Conservation (phyloP, 2,797 vertebrate genomes). For the Petrocephalus sullivani region DNA sequence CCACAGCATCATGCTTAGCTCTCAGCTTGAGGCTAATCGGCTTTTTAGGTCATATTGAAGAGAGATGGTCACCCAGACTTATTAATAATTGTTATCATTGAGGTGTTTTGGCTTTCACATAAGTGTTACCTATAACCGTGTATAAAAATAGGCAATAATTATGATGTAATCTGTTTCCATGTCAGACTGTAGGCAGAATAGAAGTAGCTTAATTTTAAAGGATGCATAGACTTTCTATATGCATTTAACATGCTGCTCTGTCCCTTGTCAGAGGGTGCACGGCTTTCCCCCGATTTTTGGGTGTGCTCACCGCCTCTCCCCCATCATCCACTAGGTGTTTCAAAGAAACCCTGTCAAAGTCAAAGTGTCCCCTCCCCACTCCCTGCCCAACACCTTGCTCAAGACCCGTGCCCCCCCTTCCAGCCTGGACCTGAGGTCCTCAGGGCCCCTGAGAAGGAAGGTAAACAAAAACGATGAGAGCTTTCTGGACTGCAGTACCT, state of each 20-base stretch:
- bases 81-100: not conserved
- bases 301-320: slow-evolving; percentile 29
- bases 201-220: not conserved
- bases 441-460: slow-evolving; percentile 70
- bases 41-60: not conserved
- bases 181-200: not conserved
- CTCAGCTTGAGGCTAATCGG: not conserved
- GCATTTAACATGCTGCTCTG: not conserved
- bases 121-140: not conserved
- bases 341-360: slow-evolving; percentile 53
- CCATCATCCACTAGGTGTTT: slow-evolving; percentile 54
- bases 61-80: not conserved
- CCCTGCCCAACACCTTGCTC: slow-evolving; percentile 36
- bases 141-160: not conserved
- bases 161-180: not conserved
- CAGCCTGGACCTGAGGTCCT: slow-evolving; percentile 38
- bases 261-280: not conserved
- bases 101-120: not conserved
- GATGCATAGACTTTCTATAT: not conserved
- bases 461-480: slow-evolving; percentile 59
- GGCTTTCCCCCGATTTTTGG: not conserved
- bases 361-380: slow-evolving; percentile 43
- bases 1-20: not conserved
- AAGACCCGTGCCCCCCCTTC: slow-evolving; percentile 38
- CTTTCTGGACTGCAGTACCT: slow-evolving; percentile 31